Base-by-base conservation (phyloP, 2,113 vertebrate species). In the Chascanopsetta lugubris region DNA sequence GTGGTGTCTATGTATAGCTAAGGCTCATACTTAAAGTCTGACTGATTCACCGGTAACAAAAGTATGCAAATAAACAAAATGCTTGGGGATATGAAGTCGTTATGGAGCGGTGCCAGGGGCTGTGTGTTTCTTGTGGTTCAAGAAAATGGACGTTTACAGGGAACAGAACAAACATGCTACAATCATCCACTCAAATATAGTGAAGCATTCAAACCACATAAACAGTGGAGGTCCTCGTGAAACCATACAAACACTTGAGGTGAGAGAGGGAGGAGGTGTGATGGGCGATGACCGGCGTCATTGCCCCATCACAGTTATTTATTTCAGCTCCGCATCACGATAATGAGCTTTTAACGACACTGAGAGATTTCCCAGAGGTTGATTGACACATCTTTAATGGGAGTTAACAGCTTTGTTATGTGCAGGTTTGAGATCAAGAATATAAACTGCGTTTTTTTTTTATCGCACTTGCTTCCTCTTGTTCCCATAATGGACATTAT, bases 111-210 rank as follows among this genome's bases (percentile, higher is more conserved):
- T 12, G 32, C 40, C 58, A 66, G 42, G 47, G 17, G 20, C 58
- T 29, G 5, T 3, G 38, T 1, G 38, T 51, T 49, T 34, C 46
- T 61, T 40, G 67, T 13, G 60, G 79, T 62, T 8, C 8, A 22
- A 64, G 65, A 55, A 71, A 75, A 62, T 26, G 20, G 57, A 30
- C 17, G 2, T 85, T 55, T 65, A 68, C 9, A 56, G 24, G 70
- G 51, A 71, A 66, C 56, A 53, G 47, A 49, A 58, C 55, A 78
- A 69, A 72, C 61, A 9, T 43, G 2, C 57, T 48, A 43, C 74
- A 77, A 56, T 72, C 76, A 77, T 70, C 61, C 76, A 43, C 71
- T 82, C 61, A 61, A 54, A 75, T 69, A 85, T 61, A 72, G 53
- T 36, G 56, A 46, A 72, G 73, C 49, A 45, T 49, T 66, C n/a